Evolutionary conservation across 1,140 invertebrate genomes (phyloP), one percentile per base, ranked within the genome.

Genomic region (Drosophila ogumai): DNA sequence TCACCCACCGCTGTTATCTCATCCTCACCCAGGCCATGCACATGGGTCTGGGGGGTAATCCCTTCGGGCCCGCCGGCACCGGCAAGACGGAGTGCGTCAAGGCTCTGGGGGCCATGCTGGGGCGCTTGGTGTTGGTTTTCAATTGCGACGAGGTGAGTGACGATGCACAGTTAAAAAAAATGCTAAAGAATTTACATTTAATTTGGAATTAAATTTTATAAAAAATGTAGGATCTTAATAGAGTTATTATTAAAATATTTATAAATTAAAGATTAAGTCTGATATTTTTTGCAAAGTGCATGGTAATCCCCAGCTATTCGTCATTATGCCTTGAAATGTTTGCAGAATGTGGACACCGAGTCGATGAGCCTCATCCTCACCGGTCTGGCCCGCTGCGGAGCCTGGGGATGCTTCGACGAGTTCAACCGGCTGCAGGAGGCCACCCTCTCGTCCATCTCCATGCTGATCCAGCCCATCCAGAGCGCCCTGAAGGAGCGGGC

Each of bases 321-420:
- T 90, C 81, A 81, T 81, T 79, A 78, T 90, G 63, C 63, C 40
- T 31, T 67, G 49, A 58, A 63, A 54, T 81, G 68, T 52, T 82
- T 90, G 25, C 87, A 96, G 97, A 98, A 97, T 47, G 98, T 99
- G 93, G 99, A 99, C 94, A 96, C 97, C 1, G 95, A 96, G 80
- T 98, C 98, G 56, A 98, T 99, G 96, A 96, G 96, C 19, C 94
- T 98, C 57, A 98, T 99, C 82, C 95, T 99, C 55, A 96, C 97
- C 36, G 99, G 99, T 1, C 87, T 99, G 44, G 97, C 98, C 0
- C 96, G 97, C 92, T 97, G 97, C 93, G 98, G 98, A n/a, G 97
- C 98, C 40, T 99, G 98, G 98, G 98, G 98, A 32, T 99, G 98
- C 93, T 99, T 99, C 93, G 98, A 99, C 93, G 98, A 99, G 94